Conservation (phyloP, 2,888 invertebrate genomes). For the Volucella inflata region DNA sequence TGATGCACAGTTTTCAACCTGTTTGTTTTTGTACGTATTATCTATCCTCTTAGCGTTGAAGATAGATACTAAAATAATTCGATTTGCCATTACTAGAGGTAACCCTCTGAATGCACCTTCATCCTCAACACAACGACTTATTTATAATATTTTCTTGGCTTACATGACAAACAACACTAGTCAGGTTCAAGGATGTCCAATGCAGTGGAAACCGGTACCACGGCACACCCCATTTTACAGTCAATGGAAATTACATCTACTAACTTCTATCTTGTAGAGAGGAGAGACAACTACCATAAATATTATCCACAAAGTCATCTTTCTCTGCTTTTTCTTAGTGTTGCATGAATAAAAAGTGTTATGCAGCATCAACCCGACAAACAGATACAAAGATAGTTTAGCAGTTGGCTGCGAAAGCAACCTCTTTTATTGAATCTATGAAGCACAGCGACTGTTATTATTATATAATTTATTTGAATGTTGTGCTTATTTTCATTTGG, state of each 20-base stretch:
- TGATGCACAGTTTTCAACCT: no score
- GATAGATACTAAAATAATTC: neutral
- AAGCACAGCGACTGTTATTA: no score
- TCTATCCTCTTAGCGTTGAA: neutral
- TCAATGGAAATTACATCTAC: no score
- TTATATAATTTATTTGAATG: no score
- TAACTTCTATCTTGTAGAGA: neutral
- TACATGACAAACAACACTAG: neutral
- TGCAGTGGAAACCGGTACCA: neutral
- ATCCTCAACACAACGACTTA: neutral
- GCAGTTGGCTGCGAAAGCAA: conserved; percentile 2
- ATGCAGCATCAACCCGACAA: neutral
- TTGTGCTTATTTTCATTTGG: no score
- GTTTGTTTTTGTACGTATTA: no score
- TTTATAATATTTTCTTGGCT: neutral
- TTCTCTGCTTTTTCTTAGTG: no score
- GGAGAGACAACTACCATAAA: neutral
- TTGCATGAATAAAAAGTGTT: neutral
- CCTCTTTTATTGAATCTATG: neutral
- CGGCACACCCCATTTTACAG: no score
- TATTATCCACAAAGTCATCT: neutral
- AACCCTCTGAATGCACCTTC: neutral
- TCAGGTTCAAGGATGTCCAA: conserved; percentile 14
- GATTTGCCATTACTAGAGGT: neutral
- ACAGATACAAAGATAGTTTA: neutral